phyloP scores from a whole-genome alignment of 2,113 vertebrate genomes.

The Thalassarche chlororhynchos region DNA sequence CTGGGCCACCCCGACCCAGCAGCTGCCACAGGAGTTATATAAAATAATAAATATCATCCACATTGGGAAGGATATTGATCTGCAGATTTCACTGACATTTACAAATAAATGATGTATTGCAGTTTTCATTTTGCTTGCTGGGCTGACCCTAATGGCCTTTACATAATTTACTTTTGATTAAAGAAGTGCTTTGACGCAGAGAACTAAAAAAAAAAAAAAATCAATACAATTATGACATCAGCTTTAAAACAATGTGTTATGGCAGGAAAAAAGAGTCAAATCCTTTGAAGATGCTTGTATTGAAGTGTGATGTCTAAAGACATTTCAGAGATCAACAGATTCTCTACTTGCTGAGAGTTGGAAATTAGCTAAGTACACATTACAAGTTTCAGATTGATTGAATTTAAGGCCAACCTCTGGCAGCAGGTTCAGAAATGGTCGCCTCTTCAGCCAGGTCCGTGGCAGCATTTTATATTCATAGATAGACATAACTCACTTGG shows the following conservation, averaged over 20 bases:
- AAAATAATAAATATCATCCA: slow-evolving; percentile 69
- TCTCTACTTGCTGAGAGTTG: neutral
- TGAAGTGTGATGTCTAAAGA: neutral
- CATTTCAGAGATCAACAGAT: neutral
- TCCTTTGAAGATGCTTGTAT: neutral
- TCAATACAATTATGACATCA: slow-evolving; percentile 76
- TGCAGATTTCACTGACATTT: slow-evolving; percentile 80
- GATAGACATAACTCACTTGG: neutral
- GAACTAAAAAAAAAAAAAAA: slow-evolving; percentile 4
- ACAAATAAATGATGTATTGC: slow-evolving; percentile 81
- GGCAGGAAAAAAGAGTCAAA: neutral
- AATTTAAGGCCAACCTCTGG: neutral
- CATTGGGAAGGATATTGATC: slow-evolving; percentile 66
- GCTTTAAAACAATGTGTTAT: slow-evolving; percentile 68
- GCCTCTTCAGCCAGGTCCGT: neutral
- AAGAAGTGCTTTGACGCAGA: slow-evolving; percentile 79
- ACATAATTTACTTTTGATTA: slow-evolving; percentile 85
- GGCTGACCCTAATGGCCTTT: slow-evolving; percentile 76
- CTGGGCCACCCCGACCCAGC: neutral
- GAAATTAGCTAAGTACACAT: neutral
- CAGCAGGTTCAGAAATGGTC: neutral
- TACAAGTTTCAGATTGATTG: neutral
- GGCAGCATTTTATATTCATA: accelerated
- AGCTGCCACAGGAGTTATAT: slow-evolving; percentile 36
- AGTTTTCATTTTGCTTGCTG: slow-evolving; percentile 70